Conservation (phyloP, 1,140 invertebrate species). For the Sarcophaga peregrina region DNA sequence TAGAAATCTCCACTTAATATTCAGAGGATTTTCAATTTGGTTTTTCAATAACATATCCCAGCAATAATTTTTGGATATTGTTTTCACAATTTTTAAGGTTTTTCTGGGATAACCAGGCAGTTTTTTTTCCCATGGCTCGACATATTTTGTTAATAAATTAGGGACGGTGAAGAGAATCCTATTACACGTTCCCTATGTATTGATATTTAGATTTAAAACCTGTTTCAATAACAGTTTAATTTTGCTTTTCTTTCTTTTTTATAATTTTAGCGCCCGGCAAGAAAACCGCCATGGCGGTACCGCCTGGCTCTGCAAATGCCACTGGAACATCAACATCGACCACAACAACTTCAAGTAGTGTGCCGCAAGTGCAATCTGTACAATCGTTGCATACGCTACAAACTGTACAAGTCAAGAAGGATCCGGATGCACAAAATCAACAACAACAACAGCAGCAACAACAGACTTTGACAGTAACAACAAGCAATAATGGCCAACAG, state of each 20-base stretch:
- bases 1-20: too few species aligned
- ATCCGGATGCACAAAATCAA: constrained; percentile 63
- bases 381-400: constrained; percentile 63
- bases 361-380: constrained; percentile 63
- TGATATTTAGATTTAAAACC: too few species aligned
- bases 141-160: too few species aligned
- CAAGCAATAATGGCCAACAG: constrained; percentile 43
- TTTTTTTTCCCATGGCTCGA: too few species aligned
- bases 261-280: constrained; percentile 55
- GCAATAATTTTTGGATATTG: too few species aligned
- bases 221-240: not conserved
- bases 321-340: constrained; percentile 50
- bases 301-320: constrained; percentile 41
- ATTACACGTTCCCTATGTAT: too few species aligned
- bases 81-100: too few species aligned
- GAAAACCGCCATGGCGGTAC: constrained; percentile 52
- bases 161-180: too few species aligned
- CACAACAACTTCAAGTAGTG: constrained; percentile 48
- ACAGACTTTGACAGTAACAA: constrained; percentile 56
- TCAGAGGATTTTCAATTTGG: too few species aligned
- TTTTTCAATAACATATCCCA: too few species aligned
- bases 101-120: too few species aligned
- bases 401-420: constrained; percentile 64
- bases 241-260: not conserved
- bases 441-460: constrained; percentile 28